A percentile compares a stretch with the other conserved stretches of the same genome.
phyloP scores from a whole-genome alignment of 2,797 vertebrate species.

The Crenuchus spilurus region DNA sequence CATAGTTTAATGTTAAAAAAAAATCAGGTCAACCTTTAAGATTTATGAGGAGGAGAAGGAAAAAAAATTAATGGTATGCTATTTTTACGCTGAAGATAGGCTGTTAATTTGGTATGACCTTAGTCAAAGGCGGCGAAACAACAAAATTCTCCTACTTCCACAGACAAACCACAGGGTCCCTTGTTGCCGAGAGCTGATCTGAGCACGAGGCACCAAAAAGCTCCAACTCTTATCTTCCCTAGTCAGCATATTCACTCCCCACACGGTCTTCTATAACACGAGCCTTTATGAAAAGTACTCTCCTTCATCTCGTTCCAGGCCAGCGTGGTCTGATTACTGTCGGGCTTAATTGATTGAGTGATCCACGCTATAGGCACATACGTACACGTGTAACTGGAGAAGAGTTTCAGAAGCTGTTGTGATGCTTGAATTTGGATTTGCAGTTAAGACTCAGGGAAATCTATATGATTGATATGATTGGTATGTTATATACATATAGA shows the following conservation, averaged over 20 bases:
- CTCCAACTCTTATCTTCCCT: constrained; percentile 72
- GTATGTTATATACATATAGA: no score
- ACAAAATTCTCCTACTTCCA: constrained; percentile 79
- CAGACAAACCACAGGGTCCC: constrained; percentile 73
- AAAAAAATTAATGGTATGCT: constrained; percentile 85
- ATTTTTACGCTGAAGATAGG: constrained; percentile 82
- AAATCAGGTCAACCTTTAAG: constrained; percentile 86
- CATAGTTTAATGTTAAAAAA: constrained; percentile 83
- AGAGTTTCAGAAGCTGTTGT: background rate
- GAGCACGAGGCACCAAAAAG: constrained; percentile 54
- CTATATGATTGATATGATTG: no score
- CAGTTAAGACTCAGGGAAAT: no score
- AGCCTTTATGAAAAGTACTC: constrained; percentile 62
- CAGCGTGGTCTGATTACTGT: constrained; percentile 63
- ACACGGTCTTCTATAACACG: constrained; percentile 55
- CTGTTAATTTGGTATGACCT: constrained; percentile 88
- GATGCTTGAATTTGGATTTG: no score
- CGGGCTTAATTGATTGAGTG: constrained; percentile 55
- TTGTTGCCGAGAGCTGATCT: constrained; percentile 67
- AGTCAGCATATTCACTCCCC: constrained; percentile 65
- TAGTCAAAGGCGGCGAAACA: constrained; percentile 84
- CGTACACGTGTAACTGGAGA: background rate
- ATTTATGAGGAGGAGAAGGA: constrained; percentile 72
- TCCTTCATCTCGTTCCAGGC: constrained; percentile 69
- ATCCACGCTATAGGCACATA: constrained; percentile 4